A percentile compares a stretch with the other conserved stretches of the same genome.
Evolutionary conservation across 2,888 invertebrate genomes (phyloP).

Genomic region (Amaurobius ferox): DNA sequence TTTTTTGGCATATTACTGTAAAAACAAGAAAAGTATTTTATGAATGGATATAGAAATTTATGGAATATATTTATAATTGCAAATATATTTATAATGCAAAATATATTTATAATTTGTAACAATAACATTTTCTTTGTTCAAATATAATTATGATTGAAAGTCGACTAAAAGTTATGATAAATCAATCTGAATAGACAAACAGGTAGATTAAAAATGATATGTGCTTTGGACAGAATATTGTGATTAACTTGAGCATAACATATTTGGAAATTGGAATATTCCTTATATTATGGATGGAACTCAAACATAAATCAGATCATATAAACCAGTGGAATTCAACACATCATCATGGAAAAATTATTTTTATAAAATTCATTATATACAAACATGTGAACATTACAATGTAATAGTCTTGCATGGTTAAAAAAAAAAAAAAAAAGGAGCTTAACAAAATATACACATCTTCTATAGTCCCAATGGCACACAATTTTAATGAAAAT

Average conservation of each 20-base stretch:
- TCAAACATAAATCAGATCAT: conserved; percentile 3
- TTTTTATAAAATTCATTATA: background rate
- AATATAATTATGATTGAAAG: too few relatives aligned
- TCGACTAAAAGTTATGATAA: too few relatives aligned
- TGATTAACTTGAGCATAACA: background rate
- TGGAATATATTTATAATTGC: too few relatives aligned
- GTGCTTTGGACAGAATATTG: background rate
- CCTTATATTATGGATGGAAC: background rate
- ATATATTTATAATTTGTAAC: too few relatives aligned
- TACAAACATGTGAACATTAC: background rate
- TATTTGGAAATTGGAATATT: background rate
- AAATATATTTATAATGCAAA: too few relatives aligned
- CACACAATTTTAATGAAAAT: background rate
- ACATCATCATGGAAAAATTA: background rate
- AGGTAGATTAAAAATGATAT: background rate
- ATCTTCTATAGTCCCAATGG: background rate
- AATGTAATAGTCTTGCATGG: background rate
- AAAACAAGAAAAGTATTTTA: too few relatives aligned
- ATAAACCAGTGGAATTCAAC: conserved; percentile 1
- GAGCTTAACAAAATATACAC: conserved; percentile 2
- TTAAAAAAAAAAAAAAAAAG: background rate
- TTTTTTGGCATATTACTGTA: too few relatives aligned
- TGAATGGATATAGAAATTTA: too few relatives aligned
- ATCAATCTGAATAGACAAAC: too few relatives aligned
- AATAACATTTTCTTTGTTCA: too few relatives aligned